Evolutionary conservation across 1,140 invertebrate genomes (phyloP), one percentile per base, ranked within the genome.

Genomic region (Himalopsyche phryganea): DNA sequence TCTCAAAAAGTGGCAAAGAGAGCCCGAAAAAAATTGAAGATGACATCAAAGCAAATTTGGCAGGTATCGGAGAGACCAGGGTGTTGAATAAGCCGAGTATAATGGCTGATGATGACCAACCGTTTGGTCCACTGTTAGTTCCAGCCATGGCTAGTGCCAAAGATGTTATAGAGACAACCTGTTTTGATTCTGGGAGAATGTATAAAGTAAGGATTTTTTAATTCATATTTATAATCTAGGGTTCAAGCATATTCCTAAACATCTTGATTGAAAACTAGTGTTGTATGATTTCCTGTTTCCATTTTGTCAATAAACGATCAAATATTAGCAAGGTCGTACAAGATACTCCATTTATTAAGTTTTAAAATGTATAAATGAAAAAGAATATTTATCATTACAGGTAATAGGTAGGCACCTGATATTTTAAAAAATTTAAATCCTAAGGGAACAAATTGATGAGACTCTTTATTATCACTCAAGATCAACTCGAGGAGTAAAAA

Each of bases 111-210:
- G 42, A 48, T 18, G 54, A 50, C 1, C 60, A 58, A 17, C 53
- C 58, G 0, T 65, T 65, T 17, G 36, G 40, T 19, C 59, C 65
- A 33, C 66, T 69, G 5, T 68, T 72, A 67, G 71, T 73, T 14
- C 60, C 60, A 1, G 20, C 68, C 65, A 19, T 70, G 67, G 58
- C 68, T 64, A 54, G 68, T 69, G 61, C 69, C 59, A 63, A 69
- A 18, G 68, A 71, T 60, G 66, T 67, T 14, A 73, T 71, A 63
- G 69, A 68, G 18, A 66, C 69, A 5, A 69, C 71, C 42, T 73
- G 71, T 41, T 7, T 68, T 49, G 68, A 69, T 49, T 61, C 69
- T 49, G 66, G 67, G 13, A 69, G 65, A 46, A 71, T 63, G 51
- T 73, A 71, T 38, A 74, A 71, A 69, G 73, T 75, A 49, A 52